These are phyloP conservation scores for Dendrolimus houi DNA, from an alignment of 2,888 invertebrate species.

Conservation along the genomic window DNA sequence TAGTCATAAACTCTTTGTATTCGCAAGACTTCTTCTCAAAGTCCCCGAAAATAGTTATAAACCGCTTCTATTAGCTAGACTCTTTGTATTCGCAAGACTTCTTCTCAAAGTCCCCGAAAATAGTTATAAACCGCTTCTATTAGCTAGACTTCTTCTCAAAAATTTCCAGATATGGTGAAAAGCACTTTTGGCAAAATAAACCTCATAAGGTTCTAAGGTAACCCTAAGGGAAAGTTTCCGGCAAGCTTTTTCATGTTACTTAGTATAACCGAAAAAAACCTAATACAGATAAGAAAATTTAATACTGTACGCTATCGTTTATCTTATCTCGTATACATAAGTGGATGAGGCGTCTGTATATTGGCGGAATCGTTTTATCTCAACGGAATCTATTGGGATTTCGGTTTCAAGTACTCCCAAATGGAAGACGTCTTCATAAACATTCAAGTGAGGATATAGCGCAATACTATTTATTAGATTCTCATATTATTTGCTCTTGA, in stretches of 20 bases:
- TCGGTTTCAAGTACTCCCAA: neutral
- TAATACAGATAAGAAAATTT: slow-evolving; percentile 1
- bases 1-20: too few species aligned
- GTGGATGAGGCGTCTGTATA: neutral
- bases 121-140: too few species aligned
- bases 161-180: too few species aligned
- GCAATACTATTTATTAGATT: neutral
- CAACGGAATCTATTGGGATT: neutral
- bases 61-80: too few species aligned
- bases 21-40: too few species aligned
- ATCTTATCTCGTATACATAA: neutral
- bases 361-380: neutral
- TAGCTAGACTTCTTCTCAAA: too few species aligned
- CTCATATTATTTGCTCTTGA: neutral
- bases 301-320: slow-evolving; percentile 7
- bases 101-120: too few species aligned
- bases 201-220: neutral
- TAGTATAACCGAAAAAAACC: slow-evolving; percentile 11
- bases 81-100: too few species aligned
- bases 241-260: neutral
- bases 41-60: too few species aligned
- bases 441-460: neutral
- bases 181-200: too few species aligned
- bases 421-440: neutral
- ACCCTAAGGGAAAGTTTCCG: neutral